phyloP scores from a whole-genome alignment of 1,140 invertebrate genomes.

The Penaeus chinensis region DNA sequence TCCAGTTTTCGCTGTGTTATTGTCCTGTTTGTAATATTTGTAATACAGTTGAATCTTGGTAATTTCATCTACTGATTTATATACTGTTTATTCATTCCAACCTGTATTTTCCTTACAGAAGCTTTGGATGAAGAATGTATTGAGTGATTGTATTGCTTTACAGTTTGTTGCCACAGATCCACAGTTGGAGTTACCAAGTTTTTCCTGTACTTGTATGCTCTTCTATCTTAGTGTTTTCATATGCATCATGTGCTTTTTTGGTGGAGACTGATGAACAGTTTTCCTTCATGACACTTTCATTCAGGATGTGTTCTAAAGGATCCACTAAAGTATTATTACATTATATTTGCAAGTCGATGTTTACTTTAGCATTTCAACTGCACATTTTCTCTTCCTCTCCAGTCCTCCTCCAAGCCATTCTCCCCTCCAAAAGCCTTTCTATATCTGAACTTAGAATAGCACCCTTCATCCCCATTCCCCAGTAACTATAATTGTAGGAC shows the following conservation, averaged over 20 bases:
- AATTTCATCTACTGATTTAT: constrained; percentile 35
- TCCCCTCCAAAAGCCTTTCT: too few relatives aligned
- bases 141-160: too few relatives aligned
- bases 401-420: background rate
- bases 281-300: constrained; percentile 42
- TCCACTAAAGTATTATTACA: constrained; percentile 37
- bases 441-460: too few relatives aligned
- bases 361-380: constrained; percentile 38
- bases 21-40: constrained; percentile 47
- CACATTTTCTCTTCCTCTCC: constrained; percentile 25
- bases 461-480: too few relatives aligned
- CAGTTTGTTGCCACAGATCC: constrained; percentile 2
- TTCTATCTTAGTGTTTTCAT: constrained; percentile 51
- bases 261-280: constrained; percentile 33
- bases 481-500: too few relatives aligned
- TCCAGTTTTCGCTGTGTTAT: constrained; percentile 42
- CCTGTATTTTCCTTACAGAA: background rate
- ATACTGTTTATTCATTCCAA: constrained; percentile 19
- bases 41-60: constrained; percentile 49
- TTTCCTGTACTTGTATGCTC: constrained; percentile 44
- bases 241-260: constrained; percentile 36
- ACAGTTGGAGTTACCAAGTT: constrained; percentile 50
- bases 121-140: too few relatives aligned
- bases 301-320: constrained; percentile 42
- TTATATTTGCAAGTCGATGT: constrained; percentile 39